Evolutionary conservation across 2,113 vertebrate genomes (phyloP).

Genomic region (Perca fluviatilis): DNA sequence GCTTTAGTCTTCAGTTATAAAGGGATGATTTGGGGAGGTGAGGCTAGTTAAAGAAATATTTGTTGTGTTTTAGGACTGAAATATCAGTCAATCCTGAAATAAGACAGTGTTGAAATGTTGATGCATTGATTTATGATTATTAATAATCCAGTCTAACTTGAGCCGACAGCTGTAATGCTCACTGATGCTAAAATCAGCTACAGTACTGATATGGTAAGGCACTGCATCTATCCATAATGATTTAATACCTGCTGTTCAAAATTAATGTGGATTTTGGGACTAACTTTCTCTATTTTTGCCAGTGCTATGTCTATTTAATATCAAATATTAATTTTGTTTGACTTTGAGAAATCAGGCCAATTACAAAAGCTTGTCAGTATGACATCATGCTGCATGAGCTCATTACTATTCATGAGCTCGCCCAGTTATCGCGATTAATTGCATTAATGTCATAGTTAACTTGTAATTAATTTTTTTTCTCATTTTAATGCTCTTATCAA

Average conservation of each 20-base stretch:
- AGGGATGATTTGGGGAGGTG: not conserved
- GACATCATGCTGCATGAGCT: too few species aligned
- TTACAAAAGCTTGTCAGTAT: too few species aligned
- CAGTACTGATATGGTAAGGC: conserved; percentile 23
- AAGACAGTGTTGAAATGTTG: not conserved
- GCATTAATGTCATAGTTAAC: too few species aligned
- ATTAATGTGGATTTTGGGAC: conserved; percentile 15
- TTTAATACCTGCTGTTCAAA: conserved; percentile 50
- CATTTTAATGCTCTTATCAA: too few species aligned
- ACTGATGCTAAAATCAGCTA: conserved; percentile 41
- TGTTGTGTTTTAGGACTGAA: not conserved
- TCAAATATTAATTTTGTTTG: not conserved
- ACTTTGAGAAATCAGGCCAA: not conserved
- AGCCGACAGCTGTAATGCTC: conserved; percentile 38
- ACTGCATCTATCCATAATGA: conserved; percentile 35
- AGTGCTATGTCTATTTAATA: not conserved
- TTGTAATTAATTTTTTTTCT: too few species aligned
- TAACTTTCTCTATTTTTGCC: conserved; percentile 5
- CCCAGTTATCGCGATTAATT: too few species aligned
- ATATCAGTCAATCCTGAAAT: conserved; percentile 8
- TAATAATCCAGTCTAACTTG: conserved; percentile 28
- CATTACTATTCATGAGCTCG: too few species aligned
- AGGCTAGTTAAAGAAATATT: not conserved
- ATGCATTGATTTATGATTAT: conserved; percentile 31
- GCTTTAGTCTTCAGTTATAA: not conserved